These are phyloP conservation scores for Drosophila nigricruria DNA, from an alignment of 2,888 invertebrate species.

Conservation along the genomic window DNA sequence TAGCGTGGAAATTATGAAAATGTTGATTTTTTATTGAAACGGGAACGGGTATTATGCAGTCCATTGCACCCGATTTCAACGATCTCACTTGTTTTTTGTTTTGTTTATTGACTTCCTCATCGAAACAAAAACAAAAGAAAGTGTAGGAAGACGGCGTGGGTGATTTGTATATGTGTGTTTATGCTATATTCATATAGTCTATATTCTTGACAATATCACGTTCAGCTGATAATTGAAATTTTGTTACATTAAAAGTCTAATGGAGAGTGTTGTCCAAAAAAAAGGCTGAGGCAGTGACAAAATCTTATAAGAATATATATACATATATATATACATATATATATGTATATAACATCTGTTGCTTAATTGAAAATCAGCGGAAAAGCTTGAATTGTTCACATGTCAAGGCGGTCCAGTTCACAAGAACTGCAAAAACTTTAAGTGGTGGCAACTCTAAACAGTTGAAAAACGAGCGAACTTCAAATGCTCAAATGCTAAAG, in stretches of 20 bases:
- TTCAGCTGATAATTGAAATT: conserved; percentile 30
- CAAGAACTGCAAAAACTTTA: not conserved
- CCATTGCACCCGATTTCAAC: not conserved
- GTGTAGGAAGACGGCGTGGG: not conserved
- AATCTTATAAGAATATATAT: not conserved
- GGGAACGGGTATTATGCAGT: not conserved
- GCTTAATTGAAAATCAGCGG: conserved; percentile 5
- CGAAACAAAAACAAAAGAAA: conserved; percentile 8
- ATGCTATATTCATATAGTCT: not conserved
- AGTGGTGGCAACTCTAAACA: not conserved
- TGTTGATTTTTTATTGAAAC: too few species aligned
- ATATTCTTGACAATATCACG: conserved; percentile 11
- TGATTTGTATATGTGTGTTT: not conserved
- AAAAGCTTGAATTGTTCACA: not conserved
- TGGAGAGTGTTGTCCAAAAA: not conserved
- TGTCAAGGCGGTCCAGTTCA: not conserved
- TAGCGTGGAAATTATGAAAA: too few species aligned
- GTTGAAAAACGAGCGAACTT: not conserved
- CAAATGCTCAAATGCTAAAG: not conserved
- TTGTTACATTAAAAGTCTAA: conserved; percentile 5
- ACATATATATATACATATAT: not conserved
- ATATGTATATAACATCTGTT: not conserved
- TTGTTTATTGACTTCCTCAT: conserved; percentile 35
- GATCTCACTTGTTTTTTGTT: conserved; percentile 7
- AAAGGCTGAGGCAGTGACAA: conserved; percentile 10